Percentiles rank a stretch among this genome's conserved stretches.
phyloP scores from a whole-genome alignment of 2,797 vertebrate species.

The Sebastes hubbsi region DNA sequence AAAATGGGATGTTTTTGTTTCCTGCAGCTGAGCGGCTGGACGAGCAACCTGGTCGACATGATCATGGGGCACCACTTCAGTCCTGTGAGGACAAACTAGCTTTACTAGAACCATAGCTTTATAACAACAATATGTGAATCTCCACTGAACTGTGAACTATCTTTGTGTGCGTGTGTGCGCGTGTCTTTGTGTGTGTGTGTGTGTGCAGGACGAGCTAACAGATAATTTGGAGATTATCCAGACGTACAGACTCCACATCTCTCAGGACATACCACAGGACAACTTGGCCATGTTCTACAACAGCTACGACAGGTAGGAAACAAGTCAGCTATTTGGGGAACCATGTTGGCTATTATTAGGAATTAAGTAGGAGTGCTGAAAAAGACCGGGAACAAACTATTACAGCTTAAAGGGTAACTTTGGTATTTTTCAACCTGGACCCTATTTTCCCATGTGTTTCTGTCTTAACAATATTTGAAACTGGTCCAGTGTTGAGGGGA shows the following conservation, averaged over 20 bases:
- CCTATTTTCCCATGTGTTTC: too few species aligned
- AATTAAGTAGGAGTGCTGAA: background rate
- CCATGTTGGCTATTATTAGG: background rate
- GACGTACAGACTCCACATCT: constrained; percentile 92
- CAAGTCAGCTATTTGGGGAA: background rate
- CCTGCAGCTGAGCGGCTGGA: constrained; percentile 91
- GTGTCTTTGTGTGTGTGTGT: background rate
- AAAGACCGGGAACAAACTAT: background rate
- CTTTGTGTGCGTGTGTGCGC: background rate
- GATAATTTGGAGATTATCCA: constrained; percentile 94
- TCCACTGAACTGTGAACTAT: background rate
- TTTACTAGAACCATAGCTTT: background rate
- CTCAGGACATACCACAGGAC: constrained; percentile 94
- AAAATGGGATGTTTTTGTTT: background rate
- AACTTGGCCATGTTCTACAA: constrained; percentile 92
- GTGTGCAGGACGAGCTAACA: constrained; percentile 89
- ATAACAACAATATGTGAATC: rapidly evolving
- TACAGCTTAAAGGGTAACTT: background rate
- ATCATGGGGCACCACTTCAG: constrained; percentile 96
- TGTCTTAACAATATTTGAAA: too few species aligned
- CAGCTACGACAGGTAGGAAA: constrained; percentile 89
- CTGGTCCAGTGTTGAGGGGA: too few species aligned
- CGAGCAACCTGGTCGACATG: constrained; percentile 91
- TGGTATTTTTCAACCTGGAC: too few species aligned
- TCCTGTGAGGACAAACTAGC: constrained; percentile 81